A percentile compares a stretch with the other conserved stretches of the same genome.
These are phyloP conservation scores for Heliconius hortense DNA, from an alignment of 2,888 invertebrate genomes.

Conservation along the genomic window DNA sequence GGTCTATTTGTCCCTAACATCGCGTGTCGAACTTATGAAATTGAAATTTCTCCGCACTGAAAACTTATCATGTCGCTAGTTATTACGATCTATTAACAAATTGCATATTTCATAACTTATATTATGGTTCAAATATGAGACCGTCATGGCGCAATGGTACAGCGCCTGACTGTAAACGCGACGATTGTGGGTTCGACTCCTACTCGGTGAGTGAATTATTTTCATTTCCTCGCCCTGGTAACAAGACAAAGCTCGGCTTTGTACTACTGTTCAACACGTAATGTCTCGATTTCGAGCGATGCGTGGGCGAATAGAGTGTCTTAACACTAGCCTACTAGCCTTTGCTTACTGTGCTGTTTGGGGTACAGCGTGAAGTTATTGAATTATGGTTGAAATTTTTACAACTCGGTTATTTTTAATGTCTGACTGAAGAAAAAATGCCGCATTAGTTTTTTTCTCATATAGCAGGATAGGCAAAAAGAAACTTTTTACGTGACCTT, in stretches of 20 bases:
- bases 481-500: too few relatives aligned
- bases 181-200: neutral
- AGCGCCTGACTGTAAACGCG: neutral
- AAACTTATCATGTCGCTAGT: constrained; percentile 28
- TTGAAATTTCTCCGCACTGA: constrained; percentile 36
- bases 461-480: neutral
- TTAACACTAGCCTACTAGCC: too few relatives aligned
- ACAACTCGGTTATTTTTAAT: too few relatives aligned
- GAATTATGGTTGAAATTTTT: too few relatives aligned
- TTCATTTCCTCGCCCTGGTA: neutral
- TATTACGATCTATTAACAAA: neutral
- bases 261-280: neutral
- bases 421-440: too few relatives aligned
- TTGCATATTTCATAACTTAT: neutral
- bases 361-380: too few relatives aligned
- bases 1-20: constrained; percentile 7
- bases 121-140: neutral
- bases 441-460: neutral
- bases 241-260: neutral
- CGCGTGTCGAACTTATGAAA: constrained; percentile 17
- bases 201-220: neutral
- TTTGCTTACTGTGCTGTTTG: neutral
- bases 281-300: neutral
- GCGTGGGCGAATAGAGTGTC: neutral
- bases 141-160: neutral